Evolutionary conservation across 2,797 vertebrate genomes (phyloP).

Genomic region (Enteromius anoplus): DNA sequence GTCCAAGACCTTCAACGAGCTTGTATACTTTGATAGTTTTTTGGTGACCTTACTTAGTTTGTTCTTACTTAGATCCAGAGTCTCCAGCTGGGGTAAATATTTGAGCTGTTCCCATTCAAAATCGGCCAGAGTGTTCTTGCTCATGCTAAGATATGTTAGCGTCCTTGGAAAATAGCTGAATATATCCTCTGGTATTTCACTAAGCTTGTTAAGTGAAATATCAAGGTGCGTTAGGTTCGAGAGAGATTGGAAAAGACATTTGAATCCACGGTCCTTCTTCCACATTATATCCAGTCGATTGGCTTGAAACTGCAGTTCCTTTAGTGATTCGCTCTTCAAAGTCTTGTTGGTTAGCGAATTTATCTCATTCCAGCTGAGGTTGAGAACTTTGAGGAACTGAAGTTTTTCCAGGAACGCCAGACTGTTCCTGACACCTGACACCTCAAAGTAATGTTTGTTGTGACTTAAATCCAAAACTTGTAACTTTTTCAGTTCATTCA

Average conservation of each 20-base stretch:
- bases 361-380: conserved; percentile 68
- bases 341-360: conserved; percentile 65
- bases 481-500: conserved; percentile 61
- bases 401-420: conserved; percentile 69
- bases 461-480: conserved; percentile 67
- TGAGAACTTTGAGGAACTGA: conserved; percentile 64
- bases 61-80: conserved; percentile 69
- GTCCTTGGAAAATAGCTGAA: conserved; percentile 57
- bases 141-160: conserved; percentile 62
- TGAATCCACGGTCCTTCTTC: conserved; percentile 56
- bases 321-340: conserved; percentile 61
- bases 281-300: conserved; percentile 72
- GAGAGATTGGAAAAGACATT: conserved; percentile 60
- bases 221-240: conserved; percentile 62
- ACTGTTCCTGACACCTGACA: conserved; percentile 62
- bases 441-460: conserved; percentile 70
- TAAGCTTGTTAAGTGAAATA: conserved; percentile 64
- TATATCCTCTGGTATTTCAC: conserved; percentile 55
- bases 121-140: conserved; percentile 52
- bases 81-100: conserved; percentile 52
- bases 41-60: conserved; percentile 52
- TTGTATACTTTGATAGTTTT: conserved; percentile 49
- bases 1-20: conserved; percentile 64
- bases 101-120: conserved; percentile 65
- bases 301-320: conserved; percentile 65